These are phyloP conservation scores for Orientallactaga bullata DNA, from an alignment of 2,113 vertebrate species.

Conservation along the genomic window DNA sequence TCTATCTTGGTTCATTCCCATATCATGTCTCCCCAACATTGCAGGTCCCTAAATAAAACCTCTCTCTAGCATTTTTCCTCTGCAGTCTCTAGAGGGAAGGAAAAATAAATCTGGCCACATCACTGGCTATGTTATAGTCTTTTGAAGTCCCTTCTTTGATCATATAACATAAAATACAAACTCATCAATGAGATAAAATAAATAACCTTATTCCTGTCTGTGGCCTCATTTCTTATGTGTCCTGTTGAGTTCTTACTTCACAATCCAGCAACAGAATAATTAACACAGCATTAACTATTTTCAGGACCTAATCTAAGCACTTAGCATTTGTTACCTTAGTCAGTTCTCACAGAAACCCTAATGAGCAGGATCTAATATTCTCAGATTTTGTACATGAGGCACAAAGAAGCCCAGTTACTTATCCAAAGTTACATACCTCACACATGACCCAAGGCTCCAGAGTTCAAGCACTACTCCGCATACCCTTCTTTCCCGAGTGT, in stretches of 20 bases:
- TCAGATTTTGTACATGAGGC: background rate
- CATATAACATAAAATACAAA: background rate
- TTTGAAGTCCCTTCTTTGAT: background rate
- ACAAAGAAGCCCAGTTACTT: background rate
- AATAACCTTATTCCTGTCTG: too few species aligned
- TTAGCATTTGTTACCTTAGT: background rate
- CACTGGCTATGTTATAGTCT: background rate
- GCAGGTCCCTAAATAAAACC: background rate
- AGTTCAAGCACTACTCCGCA: background rate
- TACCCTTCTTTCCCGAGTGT: background rate
- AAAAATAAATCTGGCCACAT: background rate
- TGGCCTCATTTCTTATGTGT: background rate
- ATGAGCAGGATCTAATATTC: background rate
- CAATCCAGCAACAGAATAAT: background rate
- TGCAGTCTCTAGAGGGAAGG: background rate
- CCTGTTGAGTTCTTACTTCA: background rate
- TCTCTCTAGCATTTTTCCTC: background rate
- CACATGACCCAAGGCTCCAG: background rate
- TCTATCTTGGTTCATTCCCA: background rate
- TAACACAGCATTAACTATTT: background rate
- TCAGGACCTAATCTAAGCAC: background rate
- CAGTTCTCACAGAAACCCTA: background rate
- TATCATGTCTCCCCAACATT: background rate
- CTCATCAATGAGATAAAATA: background rate
- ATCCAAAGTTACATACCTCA: background rate